Percentiles rank a stretch among this genome's conserved stretches.
phyloP scores from a whole-genome alignment of 2,113 vertebrate genomes.

The Lycocorax pyrrhopterus region DNA sequence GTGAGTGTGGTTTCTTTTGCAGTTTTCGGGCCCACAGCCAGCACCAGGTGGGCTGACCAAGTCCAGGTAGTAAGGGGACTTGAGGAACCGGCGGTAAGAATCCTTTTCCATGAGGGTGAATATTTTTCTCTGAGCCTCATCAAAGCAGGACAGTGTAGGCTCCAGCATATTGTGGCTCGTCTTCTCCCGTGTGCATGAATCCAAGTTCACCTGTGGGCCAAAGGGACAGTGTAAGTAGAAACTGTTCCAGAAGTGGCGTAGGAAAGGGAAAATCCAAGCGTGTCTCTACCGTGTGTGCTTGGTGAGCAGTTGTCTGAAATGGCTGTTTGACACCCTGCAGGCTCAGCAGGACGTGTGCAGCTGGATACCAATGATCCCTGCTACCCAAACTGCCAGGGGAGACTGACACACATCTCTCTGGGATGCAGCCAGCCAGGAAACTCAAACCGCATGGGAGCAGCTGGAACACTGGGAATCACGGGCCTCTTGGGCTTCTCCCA shows the following conservation, averaged over 20 bases:
- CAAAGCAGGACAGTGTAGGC: conserved; percentile 83
- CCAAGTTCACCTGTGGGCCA: conserved; percentile 87
- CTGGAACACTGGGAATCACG: background rate
- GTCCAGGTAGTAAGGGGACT: conserved; percentile 86
- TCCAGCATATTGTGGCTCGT: conserved; percentile 78
- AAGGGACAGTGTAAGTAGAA: background rate
- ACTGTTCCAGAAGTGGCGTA: background rate
- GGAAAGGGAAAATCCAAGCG: background rate
- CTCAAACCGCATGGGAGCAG: background rate
- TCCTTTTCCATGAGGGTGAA: conserved; percentile 94
- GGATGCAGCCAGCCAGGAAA: background rate
- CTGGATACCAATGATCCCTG: background rate
- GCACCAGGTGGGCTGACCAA: conserved; percentile 61
- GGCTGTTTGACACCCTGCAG: background rate
- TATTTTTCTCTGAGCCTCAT: conserved; percentile 87
- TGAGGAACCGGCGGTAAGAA: conserved; percentile 91
- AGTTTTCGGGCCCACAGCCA: conserved; percentile 31
- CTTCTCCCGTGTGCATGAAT: conserved; percentile 82
- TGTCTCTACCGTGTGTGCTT: background rate
- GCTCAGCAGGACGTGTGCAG: background rate
- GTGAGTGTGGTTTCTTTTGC: conserved; percentile 49
- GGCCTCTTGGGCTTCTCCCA: background rate
- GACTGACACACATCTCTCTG: background rate
- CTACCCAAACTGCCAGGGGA: background rate
- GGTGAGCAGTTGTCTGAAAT: background rate